Evolutionary conservation across 2,888 invertebrate species (phyloP).

Genomic region (Macrosoma leucophasiata): DNA sequence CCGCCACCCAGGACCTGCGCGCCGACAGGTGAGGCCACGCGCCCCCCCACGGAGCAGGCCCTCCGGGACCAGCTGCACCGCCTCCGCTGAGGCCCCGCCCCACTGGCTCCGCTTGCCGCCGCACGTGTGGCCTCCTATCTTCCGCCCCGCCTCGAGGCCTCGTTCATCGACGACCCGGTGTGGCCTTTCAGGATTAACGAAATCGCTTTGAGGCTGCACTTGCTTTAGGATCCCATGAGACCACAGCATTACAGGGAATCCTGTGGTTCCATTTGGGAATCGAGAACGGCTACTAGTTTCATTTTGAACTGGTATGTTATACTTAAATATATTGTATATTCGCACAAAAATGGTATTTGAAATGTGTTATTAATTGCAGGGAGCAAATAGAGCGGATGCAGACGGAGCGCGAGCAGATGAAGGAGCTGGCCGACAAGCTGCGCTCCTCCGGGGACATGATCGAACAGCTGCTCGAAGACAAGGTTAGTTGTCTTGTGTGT

Average conservation of each 20-base stretch:
- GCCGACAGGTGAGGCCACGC: conserved; percentile 34
- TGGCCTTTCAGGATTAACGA: conserved; percentile 56
- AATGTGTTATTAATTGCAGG: conserved; percentile 29
- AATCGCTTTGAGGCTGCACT: conserved; percentile 48
- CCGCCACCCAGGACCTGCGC: conserved; percentile 28
- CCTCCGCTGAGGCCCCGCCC: conserved; percentile 47
- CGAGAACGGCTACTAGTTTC: no score
- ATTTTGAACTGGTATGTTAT: background rate
- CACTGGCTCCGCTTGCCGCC: conserved; percentile 30
- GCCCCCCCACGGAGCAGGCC: conserved; percentile 82
- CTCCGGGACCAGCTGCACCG: conserved; percentile 81
- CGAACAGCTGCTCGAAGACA: conserved; percentile 54
- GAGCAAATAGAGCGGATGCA: conserved; percentile 55
- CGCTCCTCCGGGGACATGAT: conserved; percentile 55
- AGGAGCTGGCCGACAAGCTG: conserved; percentile 58
- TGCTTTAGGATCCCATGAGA: conserved; percentile 24
- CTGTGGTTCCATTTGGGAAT: no score
- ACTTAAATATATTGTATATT: background rate
- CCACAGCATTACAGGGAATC: no score
- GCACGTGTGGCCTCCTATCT: conserved; percentile 74
- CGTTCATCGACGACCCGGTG: conserved; percentile 47
- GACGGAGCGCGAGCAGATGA: conserved; percentile 61
- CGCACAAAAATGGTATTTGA: background rate
- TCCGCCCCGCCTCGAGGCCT: conserved; percentile 58
- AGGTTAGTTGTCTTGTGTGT: no score